Conservation (phyloP, 2,113 vertebrate species). For the Ibidorhyncha struthersii region DNA sequence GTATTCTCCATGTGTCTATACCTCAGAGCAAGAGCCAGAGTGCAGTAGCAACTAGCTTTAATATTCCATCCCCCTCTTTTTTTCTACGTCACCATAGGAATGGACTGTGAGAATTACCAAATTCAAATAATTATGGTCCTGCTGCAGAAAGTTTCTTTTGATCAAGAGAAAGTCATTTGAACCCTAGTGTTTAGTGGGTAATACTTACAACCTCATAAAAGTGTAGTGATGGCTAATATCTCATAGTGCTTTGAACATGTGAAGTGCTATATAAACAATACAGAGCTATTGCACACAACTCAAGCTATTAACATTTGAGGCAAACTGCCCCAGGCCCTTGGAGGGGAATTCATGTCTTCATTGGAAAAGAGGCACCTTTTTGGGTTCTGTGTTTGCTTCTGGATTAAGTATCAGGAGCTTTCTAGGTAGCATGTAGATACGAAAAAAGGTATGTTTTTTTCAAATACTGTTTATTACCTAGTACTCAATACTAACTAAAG, state of each 20-base stretch:
- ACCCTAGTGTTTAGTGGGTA: slow-evolving; percentile 30
- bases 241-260: slow-evolving; percentile 56
- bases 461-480: background rate
- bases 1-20: background rate
- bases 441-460: background rate
- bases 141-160: slow-evolving; percentile 44
- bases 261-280: slow-evolving; percentile 54
- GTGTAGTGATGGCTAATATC: slow-evolving; percentile 41
- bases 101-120: background rate
- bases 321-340: background rate
- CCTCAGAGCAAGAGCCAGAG: background rate
- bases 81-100: background rate
- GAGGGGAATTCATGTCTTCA: background rate
- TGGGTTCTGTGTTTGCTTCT: background rate
- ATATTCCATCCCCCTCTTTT: background rate
- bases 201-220: slow-evolving; percentile 58
- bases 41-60: background rate
- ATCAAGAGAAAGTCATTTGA: slow-evolving; percentile 40
- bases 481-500: background rate
- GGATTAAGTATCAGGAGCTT: background rate
- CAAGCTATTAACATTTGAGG: background rate
- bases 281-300: slow-evolving; percentile 17
- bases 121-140: slow-evolving; percentile 40
- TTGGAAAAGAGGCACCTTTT: background rate
- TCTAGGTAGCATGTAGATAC: background rate